A percentile compares a stretch with the other conserved stretches of the same genome.
These are phyloP conservation scores for Porphyrio hochstetteri DNA, from an alignment of 2,113 vertebrate species.

Conservation along the genomic window DNA sequence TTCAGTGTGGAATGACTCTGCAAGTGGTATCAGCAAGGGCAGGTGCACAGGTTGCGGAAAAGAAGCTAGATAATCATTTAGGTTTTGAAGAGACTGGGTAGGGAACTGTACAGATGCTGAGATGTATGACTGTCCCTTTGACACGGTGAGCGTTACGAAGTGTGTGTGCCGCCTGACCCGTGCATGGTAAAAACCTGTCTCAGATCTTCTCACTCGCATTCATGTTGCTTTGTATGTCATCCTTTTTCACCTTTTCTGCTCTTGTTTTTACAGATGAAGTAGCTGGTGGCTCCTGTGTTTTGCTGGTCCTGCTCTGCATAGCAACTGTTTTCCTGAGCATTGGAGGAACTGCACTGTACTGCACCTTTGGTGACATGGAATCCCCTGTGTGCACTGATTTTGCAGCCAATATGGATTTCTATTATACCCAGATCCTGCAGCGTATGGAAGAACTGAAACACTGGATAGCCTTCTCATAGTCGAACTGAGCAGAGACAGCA, in stretches of 20 bases:
- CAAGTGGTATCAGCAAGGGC: not conserved
- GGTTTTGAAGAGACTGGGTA: not conserved
- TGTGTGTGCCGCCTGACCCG: not conserved
- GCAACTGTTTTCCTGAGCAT: slow-evolving; percentile 92
- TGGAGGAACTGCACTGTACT: slow-evolving; percentile 93
- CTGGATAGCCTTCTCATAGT: slow-evolving; percentile 86
- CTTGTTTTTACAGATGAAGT: slow-evolving; percentile 84
- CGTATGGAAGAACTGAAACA: slow-evolving; percentile 81
- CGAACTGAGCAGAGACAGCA: not conserved
- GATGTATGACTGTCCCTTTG: not conserved
- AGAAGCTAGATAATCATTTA: not conserved
- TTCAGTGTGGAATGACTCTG: not conserved
- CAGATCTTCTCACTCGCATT: not conserved
- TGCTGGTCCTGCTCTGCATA: slow-evolving; percentile 89
- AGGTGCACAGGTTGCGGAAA: not conserved
- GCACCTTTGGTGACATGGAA: slow-evolving; percentile 85
- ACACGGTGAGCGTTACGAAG: not conserved
- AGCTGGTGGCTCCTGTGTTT: slow-evolving; percentile 87
- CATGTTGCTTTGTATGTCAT: not conserved
- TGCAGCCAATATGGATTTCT: slow-evolving; percentile 89
- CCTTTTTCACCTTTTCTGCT: slow-evolving; percentile 11
- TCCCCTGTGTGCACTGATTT: slow-evolving; percentile 93
- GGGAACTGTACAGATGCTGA: not conserved
- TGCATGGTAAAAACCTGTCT: not conserved
- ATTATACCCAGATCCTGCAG: slow-evolving; percentile 77